Evolutionary conservation across 2,888 invertebrate genomes (phyloP).

Genomic region (Zhuqinia jingwanae): DNA sequence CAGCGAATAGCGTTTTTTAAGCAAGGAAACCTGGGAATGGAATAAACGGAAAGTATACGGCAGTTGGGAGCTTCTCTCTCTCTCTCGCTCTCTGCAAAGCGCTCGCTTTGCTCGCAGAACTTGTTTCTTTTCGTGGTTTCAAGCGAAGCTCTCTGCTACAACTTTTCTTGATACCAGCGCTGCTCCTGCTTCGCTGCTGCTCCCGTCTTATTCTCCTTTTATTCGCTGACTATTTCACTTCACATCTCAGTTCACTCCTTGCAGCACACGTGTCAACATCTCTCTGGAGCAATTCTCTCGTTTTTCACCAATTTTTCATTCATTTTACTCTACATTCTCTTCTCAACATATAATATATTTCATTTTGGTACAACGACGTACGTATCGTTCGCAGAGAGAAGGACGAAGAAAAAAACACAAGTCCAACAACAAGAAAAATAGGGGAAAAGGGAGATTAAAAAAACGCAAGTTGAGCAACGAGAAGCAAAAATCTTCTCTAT

Average conservation of each 20-base stretch:
- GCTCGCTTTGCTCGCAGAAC: constrained; percentile 8
- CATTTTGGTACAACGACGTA: constrained; percentile 38
- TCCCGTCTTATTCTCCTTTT: constrained; percentile 46
- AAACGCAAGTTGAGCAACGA: background rate
- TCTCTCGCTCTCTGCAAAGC: background rate
- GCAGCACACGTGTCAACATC: constrained; percentile 60
- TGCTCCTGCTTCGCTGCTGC: constrained; percentile 20
- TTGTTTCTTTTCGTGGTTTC: background rate
- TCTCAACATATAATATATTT: too few species aligned
- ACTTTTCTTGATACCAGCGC: constrained; percentile 22
- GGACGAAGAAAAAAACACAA: background rate
- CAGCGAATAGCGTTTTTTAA: too few species aligned
- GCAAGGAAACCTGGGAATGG: too few species aligned
- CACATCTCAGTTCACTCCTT: constrained; percentile 59
- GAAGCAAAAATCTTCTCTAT: constrained; percentile 11
- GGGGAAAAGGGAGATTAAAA: background rate
- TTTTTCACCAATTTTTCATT: constrained; percentile 48
- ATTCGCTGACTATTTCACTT: constrained; percentile 54
- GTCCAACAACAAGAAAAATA: background rate
- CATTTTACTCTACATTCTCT: constrained; percentile 25
- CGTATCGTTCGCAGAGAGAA: constrained; percentile 35
- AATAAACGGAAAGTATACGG: constrained; percentile 32
- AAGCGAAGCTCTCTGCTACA: background rate
- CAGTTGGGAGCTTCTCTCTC: constrained; percentile 22
- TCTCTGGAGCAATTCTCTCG: constrained; percentile 57